Base-by-base conservation (phyloP, 2,888 invertebrate genomes). In the Embidobia sp. region DNA sequence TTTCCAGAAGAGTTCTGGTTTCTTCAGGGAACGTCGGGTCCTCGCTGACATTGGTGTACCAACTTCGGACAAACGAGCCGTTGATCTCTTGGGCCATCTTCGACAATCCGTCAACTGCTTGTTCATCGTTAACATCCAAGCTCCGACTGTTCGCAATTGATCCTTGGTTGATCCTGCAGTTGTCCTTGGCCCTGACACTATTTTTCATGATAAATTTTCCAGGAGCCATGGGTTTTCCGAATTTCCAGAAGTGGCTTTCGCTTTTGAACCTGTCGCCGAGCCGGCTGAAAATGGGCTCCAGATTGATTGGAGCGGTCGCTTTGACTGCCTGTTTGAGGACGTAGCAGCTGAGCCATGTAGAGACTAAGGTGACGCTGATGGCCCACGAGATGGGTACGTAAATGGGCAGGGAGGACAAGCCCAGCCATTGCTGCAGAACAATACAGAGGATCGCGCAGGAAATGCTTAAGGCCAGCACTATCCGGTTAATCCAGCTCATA, bases 21-120 rank as follows among this genome's bases (percentile, higher is more conserved):
- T 91, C 91, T 1, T 83, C 81, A 1, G 90, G 85, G 81, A 92
- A 92, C 22, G 85, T 86, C 48, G 87, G 83, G 79, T 92, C 91
- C 18, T 85, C 83, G 78, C 91, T 92, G 49, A 92, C 90, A 76
- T 89, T 86, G 49, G 85, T 84, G 77, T 91, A 92, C 92, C 92
- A 92, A 66, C 89, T 88, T 27, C 85, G 86, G 55, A 92, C 88
- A 79, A 90, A 91, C 74, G 89, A 89, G n/a, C 84, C 79, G 49
- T 91, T 89, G 59, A 92, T 90, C 57, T 91, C 90, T 46, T 83
- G 82, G 10, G 89, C 85, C 42, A 91, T 84, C 67, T 83, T 81
- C 10, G 85, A 81, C 5, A 90, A 81, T 61, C 78, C 51, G 7
- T 63, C 55, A 15, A n/a, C n/a, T n/a, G n/a, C n/a, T n/a, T 11